Evolutionary conservation across 2,113 vertebrate genomes (phyloP).

Genomic region (Cepphus grylle): DNA sequence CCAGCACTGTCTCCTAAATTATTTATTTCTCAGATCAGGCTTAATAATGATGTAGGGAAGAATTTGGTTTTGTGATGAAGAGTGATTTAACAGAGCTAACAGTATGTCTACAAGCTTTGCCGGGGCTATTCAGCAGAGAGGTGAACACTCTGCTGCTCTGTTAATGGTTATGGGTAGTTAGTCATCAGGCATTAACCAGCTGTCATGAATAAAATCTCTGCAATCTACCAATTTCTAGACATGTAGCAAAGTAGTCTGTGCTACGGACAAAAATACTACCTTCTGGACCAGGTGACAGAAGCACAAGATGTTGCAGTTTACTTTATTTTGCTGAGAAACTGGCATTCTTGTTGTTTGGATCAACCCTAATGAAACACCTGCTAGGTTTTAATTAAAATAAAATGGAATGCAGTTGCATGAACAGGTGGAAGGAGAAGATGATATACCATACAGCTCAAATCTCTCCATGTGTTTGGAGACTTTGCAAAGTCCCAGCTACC

Average conservation of each 20-base stretch:
- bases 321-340: conserved; percentile 5
- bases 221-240: not conserved
- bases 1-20: not conserved
- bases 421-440: conserved; percentile 57
- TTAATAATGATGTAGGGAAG: not conserved
- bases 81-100: not conserved
- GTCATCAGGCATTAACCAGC: not conserved
- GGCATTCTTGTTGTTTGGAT: not conserved
- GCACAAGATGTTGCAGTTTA: not conserved
- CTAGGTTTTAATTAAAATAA: conserved; percentile 67
- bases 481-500: conserved; percentile 5
- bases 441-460: conserved; percentile 26
- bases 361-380: conserved; percentile 57
- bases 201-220: not conserved
- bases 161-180: not conserved
- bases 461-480: conserved; percentile 42
- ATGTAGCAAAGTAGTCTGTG: not conserved
- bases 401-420: conserved; percentile 35
- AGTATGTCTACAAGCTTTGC: not conserved
- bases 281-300: not conserved
- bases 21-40: not conserved
- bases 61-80: not conserved
- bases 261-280: not conserved
- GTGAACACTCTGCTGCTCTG: not conserved
- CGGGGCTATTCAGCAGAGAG: not conserved